Conservation (phyloP, 2,113 vertebrate species). For the Cephalopterus ornatus region DNA sequence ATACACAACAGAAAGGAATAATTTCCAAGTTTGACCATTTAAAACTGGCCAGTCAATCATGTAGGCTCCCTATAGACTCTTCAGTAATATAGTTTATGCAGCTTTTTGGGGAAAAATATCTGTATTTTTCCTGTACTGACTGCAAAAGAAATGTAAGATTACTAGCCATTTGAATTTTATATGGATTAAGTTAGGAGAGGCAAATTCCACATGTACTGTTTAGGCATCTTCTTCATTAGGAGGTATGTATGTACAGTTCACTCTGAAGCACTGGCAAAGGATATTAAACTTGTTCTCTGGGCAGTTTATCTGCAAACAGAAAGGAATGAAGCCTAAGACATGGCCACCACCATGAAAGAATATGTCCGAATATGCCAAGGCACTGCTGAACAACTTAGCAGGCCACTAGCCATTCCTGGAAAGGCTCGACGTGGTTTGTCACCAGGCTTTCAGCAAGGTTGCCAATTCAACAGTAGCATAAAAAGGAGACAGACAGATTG, state of each 20-base stretch:
- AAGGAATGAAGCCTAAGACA: background rate
- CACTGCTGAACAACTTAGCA: background rate
- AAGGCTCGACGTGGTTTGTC: background rate
- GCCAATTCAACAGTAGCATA: background rate
- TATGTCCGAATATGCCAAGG: background rate
- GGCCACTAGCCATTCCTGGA: background rate
- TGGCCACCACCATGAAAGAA: background rate
- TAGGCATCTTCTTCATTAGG: background rate
- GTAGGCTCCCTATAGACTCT: background rate
- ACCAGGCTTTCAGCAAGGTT: background rate
- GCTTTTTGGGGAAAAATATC: background rate
- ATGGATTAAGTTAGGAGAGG: background rate
- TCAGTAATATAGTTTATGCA: background rate
- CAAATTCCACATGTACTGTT: constrained; percentile 3
- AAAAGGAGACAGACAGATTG: background rate
- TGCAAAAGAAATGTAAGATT: background rate
- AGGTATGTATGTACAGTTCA: background rate
- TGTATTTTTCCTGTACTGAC: background rate
- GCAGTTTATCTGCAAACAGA: background rate
- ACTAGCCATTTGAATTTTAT: background rate
- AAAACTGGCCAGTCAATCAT: background rate
- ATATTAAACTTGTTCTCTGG: background rate
- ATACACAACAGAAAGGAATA: background rate
- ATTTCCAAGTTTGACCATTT: background rate
- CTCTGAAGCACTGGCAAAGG: background rate